phyloP scores from a whole-genome alignment of 2,888 invertebrate genomes.

The Sympetrum striolatum region DNA sequence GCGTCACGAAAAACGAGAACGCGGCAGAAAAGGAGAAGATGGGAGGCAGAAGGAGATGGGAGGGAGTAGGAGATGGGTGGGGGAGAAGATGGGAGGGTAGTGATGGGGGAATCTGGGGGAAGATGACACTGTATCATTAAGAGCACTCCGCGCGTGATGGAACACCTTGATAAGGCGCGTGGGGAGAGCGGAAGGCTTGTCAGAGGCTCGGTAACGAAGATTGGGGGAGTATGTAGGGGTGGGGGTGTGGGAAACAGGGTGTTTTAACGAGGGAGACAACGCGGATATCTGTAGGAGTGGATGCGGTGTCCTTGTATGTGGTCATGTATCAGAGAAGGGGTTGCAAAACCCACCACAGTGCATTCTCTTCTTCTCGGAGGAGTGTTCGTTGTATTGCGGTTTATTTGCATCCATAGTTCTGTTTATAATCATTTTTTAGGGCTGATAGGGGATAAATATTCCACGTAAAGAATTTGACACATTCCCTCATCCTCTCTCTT shows the following conservation, averaged over 20 bases:
- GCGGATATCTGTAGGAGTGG: slow-evolving; percentile 8
- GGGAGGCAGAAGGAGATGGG: neutral
- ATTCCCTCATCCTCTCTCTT: no score
- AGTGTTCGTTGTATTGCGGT: no score
- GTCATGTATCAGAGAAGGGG: neutral
- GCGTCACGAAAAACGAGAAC: neutral
- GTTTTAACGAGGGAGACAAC: slow-evolving; percentile 2
- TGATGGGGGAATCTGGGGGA: neutral
- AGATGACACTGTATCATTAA: slow-evolving; percentile 26
- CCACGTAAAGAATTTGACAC: no score
- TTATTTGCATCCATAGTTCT: no score
- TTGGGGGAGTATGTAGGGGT: neutral
- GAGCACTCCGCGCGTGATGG: slow-evolving; percentile 19
- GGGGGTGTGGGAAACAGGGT: slow-evolving; percentile 1
- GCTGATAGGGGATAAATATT: no score
- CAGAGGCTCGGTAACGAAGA: neutral
- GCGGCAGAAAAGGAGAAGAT: neutral
- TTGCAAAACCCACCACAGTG: neutral
- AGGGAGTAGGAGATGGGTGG: neutral
- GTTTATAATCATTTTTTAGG: no score
- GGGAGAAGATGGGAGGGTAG: neutral
- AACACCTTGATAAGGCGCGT: slow-evolving; percentile 20
- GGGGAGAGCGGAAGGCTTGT: neutral
- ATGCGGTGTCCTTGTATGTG: neutral
- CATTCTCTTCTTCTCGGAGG: neutral